Evolutionary conservation across 2,888 invertebrate genomes (phyloP).

Genomic region (Polyommatus iphigenia): DNA sequence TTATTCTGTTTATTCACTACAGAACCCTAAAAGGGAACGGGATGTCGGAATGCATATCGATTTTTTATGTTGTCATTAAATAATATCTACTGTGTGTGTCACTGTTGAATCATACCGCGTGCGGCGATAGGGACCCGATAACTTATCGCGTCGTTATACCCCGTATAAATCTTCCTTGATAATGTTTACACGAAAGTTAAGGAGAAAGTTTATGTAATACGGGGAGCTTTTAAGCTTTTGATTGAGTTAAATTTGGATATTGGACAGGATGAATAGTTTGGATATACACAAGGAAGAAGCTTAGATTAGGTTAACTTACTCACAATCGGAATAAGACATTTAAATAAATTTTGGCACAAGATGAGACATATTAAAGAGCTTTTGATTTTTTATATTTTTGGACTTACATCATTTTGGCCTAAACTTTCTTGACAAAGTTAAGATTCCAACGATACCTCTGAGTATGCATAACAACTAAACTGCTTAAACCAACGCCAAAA

Average conservation of each 20-base stretch:
- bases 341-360: not conserved
- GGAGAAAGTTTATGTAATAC: not conserved
- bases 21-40: slow-evolving; percentile 29
- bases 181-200: slow-evolving; percentile 7
- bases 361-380: not conserved
- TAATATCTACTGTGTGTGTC: slow-evolving; percentile 31
- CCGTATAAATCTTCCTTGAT: slow-evolving; percentile 18
- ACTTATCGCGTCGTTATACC: slow-evolving; percentile 1
- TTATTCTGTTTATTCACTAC: not conserved
- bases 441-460: not conserved
- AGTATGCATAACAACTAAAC: not conserved
- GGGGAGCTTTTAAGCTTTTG: not conserved
- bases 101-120: slow-evolving; percentile 26
- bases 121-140: not conserved
- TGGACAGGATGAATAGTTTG: not conserved
- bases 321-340: too few relatives aligned
- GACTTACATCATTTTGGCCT: not conserved
- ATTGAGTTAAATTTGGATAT: not conserved
- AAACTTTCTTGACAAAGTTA: not conserved
- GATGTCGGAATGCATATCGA: slow-evolving; percentile 33
- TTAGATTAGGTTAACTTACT: too few relatives aligned
- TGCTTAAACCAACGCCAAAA: not conserved
- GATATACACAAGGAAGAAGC: too few relatives aligned
- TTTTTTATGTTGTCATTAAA: slow-evolving; percentile 33
- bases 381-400: not conserved